These are phyloP conservation scores for Corydoras maculifer DNA, from an alignment of 2,113 vertebrate species.

Conservation along the genomic window DNA sequence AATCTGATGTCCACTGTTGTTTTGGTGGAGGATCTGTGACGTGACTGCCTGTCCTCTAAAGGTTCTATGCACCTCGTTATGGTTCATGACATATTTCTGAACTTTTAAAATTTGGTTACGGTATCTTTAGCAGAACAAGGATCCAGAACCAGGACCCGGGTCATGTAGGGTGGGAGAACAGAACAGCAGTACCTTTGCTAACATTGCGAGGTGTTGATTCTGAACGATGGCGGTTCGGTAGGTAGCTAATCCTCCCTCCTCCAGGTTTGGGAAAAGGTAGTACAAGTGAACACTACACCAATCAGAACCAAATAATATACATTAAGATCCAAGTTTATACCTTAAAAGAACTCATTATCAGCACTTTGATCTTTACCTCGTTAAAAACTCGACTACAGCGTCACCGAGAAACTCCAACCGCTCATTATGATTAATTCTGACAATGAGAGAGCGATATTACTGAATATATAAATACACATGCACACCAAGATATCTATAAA, in stretches of 20 bases:
- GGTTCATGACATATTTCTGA: too few species aligned
- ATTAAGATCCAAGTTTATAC: background rate
- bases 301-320: background rate
- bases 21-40: too few species aligned
- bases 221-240: conserved; percentile 97
- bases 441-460: conserved; percentile 27
- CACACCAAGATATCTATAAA: background rate
- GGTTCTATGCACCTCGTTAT: too few species aligned
- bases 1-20: too few species aligned
- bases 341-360: too few species aligned
- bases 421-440: conserved; percentile 97
- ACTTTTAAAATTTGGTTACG: too few species aligned
- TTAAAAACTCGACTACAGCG: conserved; percentile 98
- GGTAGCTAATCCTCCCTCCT: conserved; percentile 93
- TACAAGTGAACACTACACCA: conserved; percentile 87
- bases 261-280: conserved; percentile 90
- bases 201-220: conserved; percentile 96
- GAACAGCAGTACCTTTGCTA: conserved; percentile 80
- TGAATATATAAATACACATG: background rate
- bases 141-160: too few species aligned
- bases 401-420: conserved; percentile 97
- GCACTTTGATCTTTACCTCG: conserved; percentile 71
- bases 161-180: background rate
- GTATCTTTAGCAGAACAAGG: too few species aligned
- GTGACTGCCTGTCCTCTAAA: too few species aligned